These are phyloP conservation scores for Caenorhabditis parvicauda DNA, from an alignment of 2,888 invertebrate species.

Conservation along the genomic window DNA sequence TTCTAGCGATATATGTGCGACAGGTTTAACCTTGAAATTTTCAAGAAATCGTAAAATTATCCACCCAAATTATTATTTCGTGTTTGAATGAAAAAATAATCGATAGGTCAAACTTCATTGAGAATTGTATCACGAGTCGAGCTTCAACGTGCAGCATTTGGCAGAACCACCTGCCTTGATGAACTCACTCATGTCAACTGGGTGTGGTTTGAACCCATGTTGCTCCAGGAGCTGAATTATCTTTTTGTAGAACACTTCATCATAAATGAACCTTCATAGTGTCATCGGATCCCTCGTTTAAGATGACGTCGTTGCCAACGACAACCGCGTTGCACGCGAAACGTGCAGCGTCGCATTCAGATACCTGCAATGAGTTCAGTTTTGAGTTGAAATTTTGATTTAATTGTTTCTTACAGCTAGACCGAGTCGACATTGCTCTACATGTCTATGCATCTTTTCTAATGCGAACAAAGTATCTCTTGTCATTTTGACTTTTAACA, in stretches of 20 bases:
- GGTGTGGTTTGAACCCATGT: constrained; percentile 41
- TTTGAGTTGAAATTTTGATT: neutral
- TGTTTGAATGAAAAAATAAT: neutral
- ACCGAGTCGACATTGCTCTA: too few species aligned
- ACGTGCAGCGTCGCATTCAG: constrained; percentile 48
- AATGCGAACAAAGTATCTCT: neutral
- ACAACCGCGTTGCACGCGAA: constrained; percentile 61
- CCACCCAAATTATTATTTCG: too few species aligned
- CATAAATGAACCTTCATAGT: constrained; percentile 22
- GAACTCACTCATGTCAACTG: constrained; percentile 59
- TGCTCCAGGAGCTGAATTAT: constrained; percentile 33
- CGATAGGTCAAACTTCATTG: too few species aligned
- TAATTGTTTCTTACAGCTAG: too few species aligned
- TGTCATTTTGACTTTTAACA: too few species aligned
- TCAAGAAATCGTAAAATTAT: too few species aligned
- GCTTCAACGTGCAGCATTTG: constrained; percentile 53
- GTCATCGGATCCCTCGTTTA: constrained; percentile 47
- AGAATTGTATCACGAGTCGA: too few species aligned
- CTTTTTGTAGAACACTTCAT: neutral
- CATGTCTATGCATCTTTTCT: neutral
- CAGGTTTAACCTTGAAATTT: too few species aligned
- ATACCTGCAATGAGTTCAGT: constrained; percentile 10
- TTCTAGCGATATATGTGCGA: too few species aligned
- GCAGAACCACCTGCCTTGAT: constrained; percentile 59
- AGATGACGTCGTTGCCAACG: constrained; percentile 51